Base-by-base conservation (phyloP, 2,113 vertebrate genomes). In the Salminus brasiliensis region DNA sequence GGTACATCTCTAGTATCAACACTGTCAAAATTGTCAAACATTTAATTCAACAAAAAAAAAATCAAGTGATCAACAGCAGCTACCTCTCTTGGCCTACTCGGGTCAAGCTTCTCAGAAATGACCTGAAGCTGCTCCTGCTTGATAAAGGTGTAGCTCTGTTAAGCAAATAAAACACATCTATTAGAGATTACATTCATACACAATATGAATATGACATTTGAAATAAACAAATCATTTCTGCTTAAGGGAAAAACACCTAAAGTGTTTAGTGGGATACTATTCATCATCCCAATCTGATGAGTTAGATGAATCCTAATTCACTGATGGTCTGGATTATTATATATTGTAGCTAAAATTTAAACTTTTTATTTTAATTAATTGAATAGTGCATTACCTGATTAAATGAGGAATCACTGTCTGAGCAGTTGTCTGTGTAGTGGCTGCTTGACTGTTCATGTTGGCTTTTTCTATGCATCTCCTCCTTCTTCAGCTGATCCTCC, bases 331-430 rank as follows among this genome's bases (percentile, higher is more conserved):
- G 60, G 4, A 7, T 0, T 5, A 3, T 18, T 4, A 8, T 25
- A 45, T 21, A 16, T 6, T n/a, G 0, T 15, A 47, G 2, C 5
- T 5, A 5, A 8, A 5, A 1, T 4, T 8, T 5, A 21, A 53
- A 53, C 25, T 55, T 41, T 47, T n/a, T n/a, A n/a, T n/a, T n/a
- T n/a, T n/a, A 10, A 5, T 57, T 8, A 34, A 69, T 23, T 5
- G 36, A 57, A 63, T 23, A 67, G 8, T 9, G 52, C 7, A 10
- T 45, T 71, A 98, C 98, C 94, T 96, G 97, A 86, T 95, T 97
- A 80, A 98, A 97, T 0, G 95, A 98, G 0, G 96, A 98, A 86
- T 97, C 96, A n/a, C 96, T 98, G 85, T 99, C 97, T 4, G 97
- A 99, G 90, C 94, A 97, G 88, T 95, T 97, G 89, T 98, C 97